phyloP scores from a whole-genome alignment of 2,888 invertebrate species.

The Trilocha varians region DNA sequence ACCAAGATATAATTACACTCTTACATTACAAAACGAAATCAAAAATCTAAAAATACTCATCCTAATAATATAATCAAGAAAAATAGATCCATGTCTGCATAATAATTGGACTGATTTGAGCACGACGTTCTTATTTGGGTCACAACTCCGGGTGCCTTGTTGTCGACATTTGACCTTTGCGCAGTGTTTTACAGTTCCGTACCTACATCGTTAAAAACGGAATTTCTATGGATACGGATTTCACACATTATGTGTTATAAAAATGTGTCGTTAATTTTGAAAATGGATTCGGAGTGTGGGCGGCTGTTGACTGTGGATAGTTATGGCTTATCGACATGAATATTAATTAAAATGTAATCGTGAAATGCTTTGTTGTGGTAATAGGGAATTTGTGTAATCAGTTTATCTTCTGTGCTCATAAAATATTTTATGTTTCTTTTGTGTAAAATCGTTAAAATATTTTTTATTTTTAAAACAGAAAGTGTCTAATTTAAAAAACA shows the following conservation, averaged over 20 bases:
- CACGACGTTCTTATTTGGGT: conserved; percentile 55
- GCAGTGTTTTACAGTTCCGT: conserved; percentile 21
- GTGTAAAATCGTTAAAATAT: too few relatives aligned
- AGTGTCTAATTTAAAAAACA: too few relatives aligned
- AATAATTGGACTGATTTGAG: conserved; percentile 61
- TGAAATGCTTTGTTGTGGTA: not conserved
- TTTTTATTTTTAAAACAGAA: too few relatives aligned
- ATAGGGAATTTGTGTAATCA: too few relatives aligned
- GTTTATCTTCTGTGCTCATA: too few relatives aligned
- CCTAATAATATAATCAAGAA: not conserved
- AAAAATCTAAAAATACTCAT: too few relatives aligned
- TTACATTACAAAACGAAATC: too few relatives aligned
- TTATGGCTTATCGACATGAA: not conserved
- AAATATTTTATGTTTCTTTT: too few relatives aligned
- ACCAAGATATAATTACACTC: too few relatives aligned
- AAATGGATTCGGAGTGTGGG: not conserved
- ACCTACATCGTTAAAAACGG: conserved; percentile 22
- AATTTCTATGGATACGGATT: conserved; percentile 8
- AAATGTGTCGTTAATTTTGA: not conserved
- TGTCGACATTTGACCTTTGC: conserved; percentile 34
- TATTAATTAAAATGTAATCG: not conserved
- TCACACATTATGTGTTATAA: not conserved
- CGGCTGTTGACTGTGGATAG: not conserved
- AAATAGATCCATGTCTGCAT: conserved; percentile 22
- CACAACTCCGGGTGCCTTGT: conserved; percentile 33